Conservation (phyloP, 2,113 vertebrate species). For the Cyprinodon brontotheroides region DNA sequence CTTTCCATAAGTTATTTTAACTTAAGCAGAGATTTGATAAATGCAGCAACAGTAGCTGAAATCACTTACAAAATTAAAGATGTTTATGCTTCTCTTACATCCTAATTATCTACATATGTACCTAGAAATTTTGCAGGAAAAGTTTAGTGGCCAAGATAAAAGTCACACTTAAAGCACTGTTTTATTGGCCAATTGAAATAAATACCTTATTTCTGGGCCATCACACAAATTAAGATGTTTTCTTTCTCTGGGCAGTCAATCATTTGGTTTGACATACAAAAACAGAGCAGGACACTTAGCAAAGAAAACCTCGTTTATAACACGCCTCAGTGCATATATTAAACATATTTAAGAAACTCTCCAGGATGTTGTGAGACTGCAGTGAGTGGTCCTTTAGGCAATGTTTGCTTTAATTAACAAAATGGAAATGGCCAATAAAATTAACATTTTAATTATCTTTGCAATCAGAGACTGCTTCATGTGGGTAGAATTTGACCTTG, state of each 20-base stretch:
- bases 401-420: constrained; percentile 78
- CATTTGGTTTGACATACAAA: constrained; percentile 79
- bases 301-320: constrained; percentile 83
- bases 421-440: constrained; percentile 78
- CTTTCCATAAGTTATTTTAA: constrained; percentile 16
- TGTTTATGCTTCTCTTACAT: constrained; percentile 55
- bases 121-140: constrained; percentile 56
- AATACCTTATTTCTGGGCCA: constrained; percentile 59
- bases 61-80: constrained; percentile 44
- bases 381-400: constrained; percentile 68
- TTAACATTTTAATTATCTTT: constrained; percentile 75
- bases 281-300: constrained; percentile 80
- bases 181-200: constrained; percentile 68
- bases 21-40: constrained; percentile 33
- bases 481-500: constrained; percentile 22
- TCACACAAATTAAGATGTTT: constrained; percentile 74
- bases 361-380: constrained; percentile 59
- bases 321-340: constrained; percentile 65
- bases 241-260: constrained; percentile 78
- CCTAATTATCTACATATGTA: constrained; percentile 58
- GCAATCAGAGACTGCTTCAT: constrained; percentile 48
- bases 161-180: constrained; percentile 42
- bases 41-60: constrained; percentile 35
- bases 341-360: constrained; percentile 72
- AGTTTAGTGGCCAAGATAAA: constrained; percentile 39